Conservation (phyloP, 2,113 vertebrate genomes). For the Ictidomys tridecemlineatus region DNA sequence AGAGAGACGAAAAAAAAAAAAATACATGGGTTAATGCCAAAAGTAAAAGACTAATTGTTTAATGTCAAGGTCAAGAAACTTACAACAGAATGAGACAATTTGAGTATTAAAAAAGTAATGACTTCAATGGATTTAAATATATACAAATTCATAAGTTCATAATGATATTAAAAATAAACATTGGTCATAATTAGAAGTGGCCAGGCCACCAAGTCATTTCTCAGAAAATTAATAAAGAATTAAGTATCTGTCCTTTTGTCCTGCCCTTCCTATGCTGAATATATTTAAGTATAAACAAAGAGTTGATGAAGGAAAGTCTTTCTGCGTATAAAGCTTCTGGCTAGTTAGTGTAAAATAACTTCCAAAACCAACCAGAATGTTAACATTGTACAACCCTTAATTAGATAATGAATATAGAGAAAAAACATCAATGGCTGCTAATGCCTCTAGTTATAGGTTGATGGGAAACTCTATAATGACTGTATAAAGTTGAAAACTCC, state of each 20-base stretch:
- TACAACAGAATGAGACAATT: not conserved
- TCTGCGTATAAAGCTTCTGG: not conserved
- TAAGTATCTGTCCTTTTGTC: not conserved
- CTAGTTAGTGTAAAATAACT: constrained; percentile 56
- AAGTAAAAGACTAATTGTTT: not conserved
- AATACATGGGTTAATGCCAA: too few species aligned
- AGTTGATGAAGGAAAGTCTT: not conserved
- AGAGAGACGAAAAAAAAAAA: too few species aligned
- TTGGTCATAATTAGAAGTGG: constrained; percentile 23
- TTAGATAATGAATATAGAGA: constrained; percentile 45
- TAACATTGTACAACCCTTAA: not conserved
- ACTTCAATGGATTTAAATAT: constrained; percentile 14
- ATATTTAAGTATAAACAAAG: constrained; percentile 26
- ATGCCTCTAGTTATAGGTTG: not conserved
- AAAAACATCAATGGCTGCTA: not conserved
- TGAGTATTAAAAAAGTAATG: constrained; percentile 1
- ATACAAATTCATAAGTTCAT: constrained; percentile 47
- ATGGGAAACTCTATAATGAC: not conserved
- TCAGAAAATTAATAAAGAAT: constrained; percentile 33
- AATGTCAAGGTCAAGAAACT: not conserved
- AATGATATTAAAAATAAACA: constrained; percentile 52
- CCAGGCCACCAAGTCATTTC: not conserved
- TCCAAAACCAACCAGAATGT: not conserved
- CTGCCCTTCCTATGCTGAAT: not conserved
- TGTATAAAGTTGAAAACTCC: not conserved